Percentiles rank a stretch among this genome's conserved stretches.
Conservation (phyloP, 2,797 vertebrate genomes). For the Danio albolineatus region DNA sequence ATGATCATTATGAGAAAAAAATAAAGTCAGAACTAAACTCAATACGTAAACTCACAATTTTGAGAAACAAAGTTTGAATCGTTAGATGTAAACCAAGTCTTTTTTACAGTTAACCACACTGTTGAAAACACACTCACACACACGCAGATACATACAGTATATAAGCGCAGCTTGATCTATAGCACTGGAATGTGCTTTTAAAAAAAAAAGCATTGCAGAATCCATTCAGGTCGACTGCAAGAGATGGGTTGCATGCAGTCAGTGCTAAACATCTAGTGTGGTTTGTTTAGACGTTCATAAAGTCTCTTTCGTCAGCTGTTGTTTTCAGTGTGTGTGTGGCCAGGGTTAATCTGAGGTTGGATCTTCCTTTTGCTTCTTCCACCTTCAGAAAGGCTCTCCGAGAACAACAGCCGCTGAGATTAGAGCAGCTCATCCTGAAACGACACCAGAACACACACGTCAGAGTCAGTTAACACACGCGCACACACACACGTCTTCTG, state of each 20-base stretch:
- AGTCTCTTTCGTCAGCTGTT: slow-evolving; percentile 50
- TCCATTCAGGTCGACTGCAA: slow-evolving; percentile 9
- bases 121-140: slow-evolving; percentile 61
- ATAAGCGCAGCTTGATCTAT: slow-evolving; percentile 61
- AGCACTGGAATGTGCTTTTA: slow-evolving; percentile 70
- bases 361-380: slow-evolving; percentile 71
- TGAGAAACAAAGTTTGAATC: too few relatives aligned
- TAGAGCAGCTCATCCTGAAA: slow-evolving; percentile 76
- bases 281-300: slow-evolving; percentile 61
- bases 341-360: slow-evolving; percentile 70
- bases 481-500: slow-evolving; percentile 1
- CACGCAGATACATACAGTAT: slow-evolving; percentile 62
- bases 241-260: not conserved
- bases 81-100: too few relatives aligned
- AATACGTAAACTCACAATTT: too few relatives aligned
- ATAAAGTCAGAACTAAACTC: too few relatives aligned
- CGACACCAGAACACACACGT: slow-evolving; percentile 48
- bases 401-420: slow-evolving; percentile 69
- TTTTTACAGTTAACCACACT: too few relatives aligned
- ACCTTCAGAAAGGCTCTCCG: slow-evolving; percentile 70
- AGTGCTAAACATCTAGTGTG: slow-evolving; percentile 30
- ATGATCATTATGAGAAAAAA: too few relatives aligned
- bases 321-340: slow-evolving; percentile 54
- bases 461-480: not conserved
- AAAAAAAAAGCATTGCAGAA: slow-evolving; percentile 52